Evolutionary conservation across 2,888 invertebrate genomes (phyloP).

Genomic region (Neoitamus cyanurus): DNA sequence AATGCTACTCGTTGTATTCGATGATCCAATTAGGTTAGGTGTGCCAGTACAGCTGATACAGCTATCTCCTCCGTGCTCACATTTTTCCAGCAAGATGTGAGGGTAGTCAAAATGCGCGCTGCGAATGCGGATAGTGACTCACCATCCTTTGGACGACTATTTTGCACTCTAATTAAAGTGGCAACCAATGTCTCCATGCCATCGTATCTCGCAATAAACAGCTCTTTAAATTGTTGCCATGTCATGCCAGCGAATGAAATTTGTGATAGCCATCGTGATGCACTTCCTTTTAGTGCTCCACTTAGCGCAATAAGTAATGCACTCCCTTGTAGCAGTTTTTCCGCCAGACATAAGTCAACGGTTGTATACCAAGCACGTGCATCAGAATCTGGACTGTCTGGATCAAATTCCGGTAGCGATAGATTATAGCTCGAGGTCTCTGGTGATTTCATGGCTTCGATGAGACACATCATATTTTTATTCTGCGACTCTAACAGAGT

Average conservation of each 20-base stretch:
- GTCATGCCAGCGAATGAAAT: conserved; percentile 32
- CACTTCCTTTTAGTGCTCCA: conserved; percentile 28
- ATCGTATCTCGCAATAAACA: conserved; percentile 31
- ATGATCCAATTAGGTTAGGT: not conserved
- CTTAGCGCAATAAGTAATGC: conserved; percentile 26
- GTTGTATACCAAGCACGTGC: no score
- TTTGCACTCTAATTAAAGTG: not conserved
- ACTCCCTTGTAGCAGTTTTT: not conserved
- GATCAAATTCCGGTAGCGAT: no score
- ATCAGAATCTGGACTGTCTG: no score
- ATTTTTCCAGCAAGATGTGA: conserved; percentile 19
- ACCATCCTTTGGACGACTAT: conserved; percentile 32
- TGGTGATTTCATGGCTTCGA: no score
- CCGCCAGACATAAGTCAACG: no score
- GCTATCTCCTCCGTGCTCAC: not conserved
- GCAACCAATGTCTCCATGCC: not conserved
- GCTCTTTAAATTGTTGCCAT: conserved; percentile 36
- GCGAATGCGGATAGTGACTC: conserved; percentile 40
- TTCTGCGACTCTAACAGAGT: no score
- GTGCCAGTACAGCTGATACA: not conserved
- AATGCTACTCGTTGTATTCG: conserved; percentile 16
- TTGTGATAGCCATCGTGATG: conserved; percentile 42
- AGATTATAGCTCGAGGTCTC: no score
- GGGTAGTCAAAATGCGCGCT: not conserved
- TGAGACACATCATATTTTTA: no score